These are phyloP conservation scores for Oasisia sp. DNA, from an alignment of 2,888 invertebrate species.

Conservation along the genomic window DNA sequence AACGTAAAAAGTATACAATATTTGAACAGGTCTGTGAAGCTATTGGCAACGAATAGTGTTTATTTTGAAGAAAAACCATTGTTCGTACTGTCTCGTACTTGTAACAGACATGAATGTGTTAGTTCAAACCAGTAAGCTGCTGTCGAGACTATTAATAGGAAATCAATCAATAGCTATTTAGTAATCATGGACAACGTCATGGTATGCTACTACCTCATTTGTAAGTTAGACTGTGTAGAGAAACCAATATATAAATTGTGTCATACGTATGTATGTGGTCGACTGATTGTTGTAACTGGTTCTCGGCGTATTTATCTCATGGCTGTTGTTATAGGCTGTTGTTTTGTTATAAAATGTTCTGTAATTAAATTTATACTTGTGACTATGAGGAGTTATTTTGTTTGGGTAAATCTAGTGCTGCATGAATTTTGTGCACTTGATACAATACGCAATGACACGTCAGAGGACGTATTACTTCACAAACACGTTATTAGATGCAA, in stretches of 20 bases:
- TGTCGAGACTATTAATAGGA: neutral
- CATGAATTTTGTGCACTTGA: neutral
- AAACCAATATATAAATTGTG: neutral
- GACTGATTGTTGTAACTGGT: neutral
- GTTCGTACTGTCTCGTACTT: neutral
- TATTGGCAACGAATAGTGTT: neutral
- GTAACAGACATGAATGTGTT: neutral
- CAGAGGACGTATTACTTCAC: too few relatives aligned
- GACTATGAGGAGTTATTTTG: neutral
- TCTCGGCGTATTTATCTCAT: neutral
- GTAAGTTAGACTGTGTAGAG: conserved; percentile 12
- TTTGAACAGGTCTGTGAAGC: neutral
- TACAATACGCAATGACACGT: too few relatives aligned
- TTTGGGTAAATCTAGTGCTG: neutral
- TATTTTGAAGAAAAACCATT: neutral
- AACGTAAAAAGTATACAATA: neutral
- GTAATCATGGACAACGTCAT: neutral
- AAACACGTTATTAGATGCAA: too few relatives aligned
- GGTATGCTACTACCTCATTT: conserved; percentile 3
- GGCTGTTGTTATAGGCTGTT: conserved; percentile 7
- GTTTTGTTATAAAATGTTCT: conserved; percentile 17
- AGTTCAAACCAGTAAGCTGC: neutral
- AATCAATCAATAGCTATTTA: neutral
- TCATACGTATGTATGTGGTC: neutral
- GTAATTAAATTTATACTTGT: conserved; percentile 11